Base-by-base conservation (phyloP, 2,797 vertebrate genomes). In the Esox masquinongy region DNA sequence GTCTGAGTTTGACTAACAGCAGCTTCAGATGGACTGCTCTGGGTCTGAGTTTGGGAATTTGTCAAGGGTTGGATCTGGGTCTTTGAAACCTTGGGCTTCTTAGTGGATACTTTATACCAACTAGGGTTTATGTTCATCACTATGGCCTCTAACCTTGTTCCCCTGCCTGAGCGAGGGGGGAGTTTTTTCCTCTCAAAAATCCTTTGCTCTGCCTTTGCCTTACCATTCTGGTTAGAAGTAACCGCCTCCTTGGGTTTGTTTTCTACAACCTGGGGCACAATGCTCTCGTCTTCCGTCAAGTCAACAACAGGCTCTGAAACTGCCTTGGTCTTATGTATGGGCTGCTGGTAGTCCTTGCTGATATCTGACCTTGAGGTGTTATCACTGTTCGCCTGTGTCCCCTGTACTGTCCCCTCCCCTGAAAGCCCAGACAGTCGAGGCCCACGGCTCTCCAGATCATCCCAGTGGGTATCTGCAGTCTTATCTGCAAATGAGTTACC, bases 81-180 rank as follows among this genome's bases (percentile, higher is more conserved):
- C 64, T 83, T 77, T 70, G 84, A 81, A 77, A 82, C 70, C 7
- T 74, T 80, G 36, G 76, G 49, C 81, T 87, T 89, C 53, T 87
- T 91, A 77, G 19, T 81, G 63, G 88, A 88, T n/a, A 88, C 85
- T 86, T 88, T 93, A 80, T 85, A 91, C 78, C 90, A 85, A 68
- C 80, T 85, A 16, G 94, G 93, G 70, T 91, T 90, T 15, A 95
- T 92, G 86, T 93, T 92, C 89, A 94, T 93, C 51, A 94, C 93
- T 64, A 95, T 92, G 22, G 94, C 87, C 73, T 91, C 93, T 70
- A 94, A 86, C 8, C 89, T 89, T 19, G 84, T 90, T 61, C 93
- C 93, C 85, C 93, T 88, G 17, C 90, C 83, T 0, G 86, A 79
- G 12, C 93, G 93, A 11, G 77, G 2, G 0, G 94, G 93, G 75